Base-by-base conservation (phyloP, 2,113 vertebrate genomes). In the Bos javanicus region DNA sequence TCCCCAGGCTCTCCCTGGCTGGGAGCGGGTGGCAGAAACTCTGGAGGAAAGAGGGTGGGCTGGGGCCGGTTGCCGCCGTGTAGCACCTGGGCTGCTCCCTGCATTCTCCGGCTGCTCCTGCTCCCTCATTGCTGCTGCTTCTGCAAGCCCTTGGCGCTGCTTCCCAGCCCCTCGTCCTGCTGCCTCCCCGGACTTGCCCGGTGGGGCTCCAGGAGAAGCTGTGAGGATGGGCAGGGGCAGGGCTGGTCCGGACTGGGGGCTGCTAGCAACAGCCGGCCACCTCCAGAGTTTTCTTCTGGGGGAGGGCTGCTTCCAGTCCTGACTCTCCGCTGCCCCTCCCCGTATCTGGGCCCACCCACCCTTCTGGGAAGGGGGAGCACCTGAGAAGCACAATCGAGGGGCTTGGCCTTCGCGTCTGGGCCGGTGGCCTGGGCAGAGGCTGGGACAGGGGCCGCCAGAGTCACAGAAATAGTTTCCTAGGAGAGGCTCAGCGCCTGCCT, bases 341-440 rank as follows among this genome's bases (percentile, higher is more conserved):
- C 2, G 0, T 19, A 3, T 56, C 26, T 48, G 60, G 71, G 87
- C 56, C 87, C 80, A 48, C 17, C 9, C 21, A 56, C 14, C 64
- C 67, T 71, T 76, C n/a, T 54, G 80, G 96, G 95, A 87, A 60
- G 60, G 52, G 62, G 26, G 85, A 36, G 62, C 52, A 30, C 59
- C 83, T 2, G 2, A 97, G 88, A 91, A 97, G 97, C 95, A 90
- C 96, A 90, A 23, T 56, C 80, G 56, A 89, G n/a, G 92, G 85
- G 9, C 46, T 92, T 46, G 36, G 23, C 64, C 83, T 46, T 76
- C 2, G 26, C 91, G 43, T 82, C 78, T 83, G 67, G 94, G 59
- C 82, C 5, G 0, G 5, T 43, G 89, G 56, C 96, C 81, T 60
- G 60, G 89, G 88, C 87, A 50, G 62, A 89, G 78, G 86, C 81